Evolutionary conservation across 35 echinoderm and acorn worm genomes (phyloP).

Genomic region (Chiridota heheva): DNA sequence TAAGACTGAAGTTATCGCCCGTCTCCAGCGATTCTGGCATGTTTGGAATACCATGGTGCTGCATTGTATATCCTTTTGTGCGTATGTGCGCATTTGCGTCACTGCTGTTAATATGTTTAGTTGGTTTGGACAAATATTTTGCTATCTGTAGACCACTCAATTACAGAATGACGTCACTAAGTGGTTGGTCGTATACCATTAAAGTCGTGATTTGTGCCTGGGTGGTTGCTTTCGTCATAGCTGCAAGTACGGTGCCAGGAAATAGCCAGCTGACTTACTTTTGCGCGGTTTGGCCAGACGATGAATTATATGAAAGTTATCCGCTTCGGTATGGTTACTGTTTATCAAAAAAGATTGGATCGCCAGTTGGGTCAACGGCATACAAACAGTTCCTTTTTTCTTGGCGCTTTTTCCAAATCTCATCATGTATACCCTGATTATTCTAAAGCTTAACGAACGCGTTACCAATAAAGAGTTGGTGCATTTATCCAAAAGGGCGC

Average conservation of each 20-base stretch:
- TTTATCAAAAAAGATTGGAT: background rate
- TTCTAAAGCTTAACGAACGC: background rate
- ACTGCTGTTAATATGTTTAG: conserved; percentile 23
- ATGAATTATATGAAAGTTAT: background rate
- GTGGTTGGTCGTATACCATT: conserved; percentile 15
- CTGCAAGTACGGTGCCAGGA: background rate
- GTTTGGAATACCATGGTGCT: conserved; percentile 23
- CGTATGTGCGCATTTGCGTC: conserved; percentile 37
- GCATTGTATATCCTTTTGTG: conserved; percentile 8
- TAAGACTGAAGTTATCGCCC: conserved; percentile 14
- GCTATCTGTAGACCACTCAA: conserved; percentile 47
- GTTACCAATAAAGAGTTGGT: background rate
- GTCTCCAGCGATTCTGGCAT: background rate
- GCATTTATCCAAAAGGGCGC: conserved; percentile 1
- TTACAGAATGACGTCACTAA: background rate
- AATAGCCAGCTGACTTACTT: background rate
- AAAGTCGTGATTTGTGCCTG: conserved; percentile 28
- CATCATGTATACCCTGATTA: conserved; percentile 34
- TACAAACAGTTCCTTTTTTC: conserved; percentile 47
- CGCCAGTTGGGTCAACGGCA: conserved; percentile 10
- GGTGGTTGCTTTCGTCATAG: background rate
- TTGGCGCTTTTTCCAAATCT: conserved; percentile 16
- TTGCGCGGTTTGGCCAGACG: conserved; percentile 1
- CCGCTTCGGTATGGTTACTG: background rate
- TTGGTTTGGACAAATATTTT: conserved; percentile 34